phyloP scores from a whole-genome alignment of 2,113 vertebrate species.

The Alligator mississippiensis region DNA sequence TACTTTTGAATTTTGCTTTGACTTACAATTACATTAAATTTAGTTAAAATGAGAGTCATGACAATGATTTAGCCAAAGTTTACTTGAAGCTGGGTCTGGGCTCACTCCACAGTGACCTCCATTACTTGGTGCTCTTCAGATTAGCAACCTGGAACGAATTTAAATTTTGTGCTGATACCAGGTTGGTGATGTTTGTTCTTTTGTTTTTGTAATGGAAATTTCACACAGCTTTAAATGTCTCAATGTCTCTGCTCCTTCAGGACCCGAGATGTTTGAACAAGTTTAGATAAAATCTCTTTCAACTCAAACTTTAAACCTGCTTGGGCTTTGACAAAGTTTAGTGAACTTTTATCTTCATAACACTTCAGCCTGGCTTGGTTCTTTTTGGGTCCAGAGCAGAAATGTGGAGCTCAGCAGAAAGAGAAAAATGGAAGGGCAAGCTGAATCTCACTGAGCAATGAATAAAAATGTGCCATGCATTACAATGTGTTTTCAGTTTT shows the following conservation, averaged over 20 bases:
- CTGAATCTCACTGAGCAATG: not conserved
- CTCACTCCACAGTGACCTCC: not conserved
- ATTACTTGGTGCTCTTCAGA: not conserved
- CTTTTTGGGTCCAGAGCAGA: not conserved
- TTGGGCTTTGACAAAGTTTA: not conserved
- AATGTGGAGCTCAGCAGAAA: not conserved
- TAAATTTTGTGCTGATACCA: not conserved
- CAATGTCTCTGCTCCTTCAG: not conserved
- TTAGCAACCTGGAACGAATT: not conserved
- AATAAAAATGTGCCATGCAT: no score
- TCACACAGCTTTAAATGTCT: no score
- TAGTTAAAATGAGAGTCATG: not conserved
- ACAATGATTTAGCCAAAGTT: not conserved
- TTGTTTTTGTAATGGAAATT: no score
- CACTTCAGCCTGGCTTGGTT: not conserved
- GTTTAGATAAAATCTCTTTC: not conserved
- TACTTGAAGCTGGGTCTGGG: not conserved
- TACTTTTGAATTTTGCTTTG: not conserved
- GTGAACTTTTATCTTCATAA: not conserved
- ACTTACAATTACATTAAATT: not conserved
- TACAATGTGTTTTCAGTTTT: not conserved
- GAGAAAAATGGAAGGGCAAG: not conserved
- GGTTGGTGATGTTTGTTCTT: not conserved
- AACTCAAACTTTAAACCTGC: not conserved
- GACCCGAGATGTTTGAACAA: not conserved